phyloP scores from a whole-genome alignment of 2,113 vertebrate species.

The Corythornis madagascariensis region DNA sequence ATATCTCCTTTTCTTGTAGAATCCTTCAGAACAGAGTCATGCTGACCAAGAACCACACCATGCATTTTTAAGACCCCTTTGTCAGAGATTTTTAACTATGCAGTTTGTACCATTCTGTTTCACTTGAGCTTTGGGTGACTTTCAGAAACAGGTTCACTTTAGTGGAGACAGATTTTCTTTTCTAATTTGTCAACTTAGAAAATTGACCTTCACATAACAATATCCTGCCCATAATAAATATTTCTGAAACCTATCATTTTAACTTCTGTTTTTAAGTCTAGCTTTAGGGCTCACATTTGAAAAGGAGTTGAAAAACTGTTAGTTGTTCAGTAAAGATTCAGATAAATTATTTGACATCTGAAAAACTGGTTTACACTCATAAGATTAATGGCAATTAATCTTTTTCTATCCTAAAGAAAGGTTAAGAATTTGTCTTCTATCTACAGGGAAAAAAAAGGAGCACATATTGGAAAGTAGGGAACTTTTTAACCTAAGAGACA shows the following conservation, averaged over 20 bases:
- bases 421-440: background rate
- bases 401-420: background rate
- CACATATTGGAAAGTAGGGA: background rate
- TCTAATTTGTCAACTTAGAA: background rate
- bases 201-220: background rate
- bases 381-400: background rate
- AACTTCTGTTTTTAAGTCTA: background rate
- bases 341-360: background rate
- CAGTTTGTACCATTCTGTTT: background rate
- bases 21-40: background rate
- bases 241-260: background rate
- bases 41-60: background rate
- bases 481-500: background rate
- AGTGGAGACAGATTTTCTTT: background rate
- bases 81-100: background rate
- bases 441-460: background rate
- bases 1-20: background rate
- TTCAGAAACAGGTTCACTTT: background rate
- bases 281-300: background rate
- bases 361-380: background rate
- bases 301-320: background rate
- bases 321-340: background rate
- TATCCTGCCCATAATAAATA: background rate
- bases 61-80: background rate
- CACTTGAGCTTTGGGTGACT: background rate